phyloP scores from a whole-genome alignment of 2,888 invertebrate species.

The Arge pagana region DNA sequence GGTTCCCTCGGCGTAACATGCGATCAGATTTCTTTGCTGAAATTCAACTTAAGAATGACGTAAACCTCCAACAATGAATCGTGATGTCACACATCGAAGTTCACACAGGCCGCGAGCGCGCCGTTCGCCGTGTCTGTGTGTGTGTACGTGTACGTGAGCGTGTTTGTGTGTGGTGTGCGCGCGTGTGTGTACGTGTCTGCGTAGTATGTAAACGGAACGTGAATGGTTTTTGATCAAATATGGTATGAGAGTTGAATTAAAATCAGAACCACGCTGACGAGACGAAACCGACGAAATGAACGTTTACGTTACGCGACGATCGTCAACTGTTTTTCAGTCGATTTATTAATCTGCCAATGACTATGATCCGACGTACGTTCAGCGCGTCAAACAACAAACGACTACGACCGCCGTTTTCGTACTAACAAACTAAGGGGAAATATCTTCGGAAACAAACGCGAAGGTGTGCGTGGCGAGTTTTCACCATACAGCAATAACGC shows the following conservation, averaged over 20 bases:
- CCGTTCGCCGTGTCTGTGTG: too few species aligned
- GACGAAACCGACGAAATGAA: too few species aligned
- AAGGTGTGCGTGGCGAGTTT: too few species aligned
- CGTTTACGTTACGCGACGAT: too few species aligned
- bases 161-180: conserved; percentile 4
- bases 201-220: conserved; percentile 26
- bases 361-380: too few species aligned
- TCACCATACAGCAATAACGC: too few species aligned
- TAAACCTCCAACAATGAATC: conserved; percentile 59
- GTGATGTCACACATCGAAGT: conserved; percentile 54
- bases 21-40: conserved; percentile 13
- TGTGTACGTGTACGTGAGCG: conserved; percentile 4
- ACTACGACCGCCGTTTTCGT: too few species aligned
- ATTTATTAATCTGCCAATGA: too few species aligned
- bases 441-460: too few species aligned
- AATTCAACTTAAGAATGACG: conserved; percentile 52
- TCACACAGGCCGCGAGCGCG: conserved; percentile 36
- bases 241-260: conserved; percentile 39
- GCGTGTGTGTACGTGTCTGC: conserved; percentile 16
- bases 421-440: too few species aligned
- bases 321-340: too few species aligned
- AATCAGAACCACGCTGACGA: conserved; percentile 21
- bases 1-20: conserved; percentile 16
- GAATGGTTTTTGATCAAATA: conserved; percentile 41
- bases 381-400: too few species aligned